Conservation (phyloP, 2,113 vertebrate genomes). For the Pterocles gutturalis region DNA sequence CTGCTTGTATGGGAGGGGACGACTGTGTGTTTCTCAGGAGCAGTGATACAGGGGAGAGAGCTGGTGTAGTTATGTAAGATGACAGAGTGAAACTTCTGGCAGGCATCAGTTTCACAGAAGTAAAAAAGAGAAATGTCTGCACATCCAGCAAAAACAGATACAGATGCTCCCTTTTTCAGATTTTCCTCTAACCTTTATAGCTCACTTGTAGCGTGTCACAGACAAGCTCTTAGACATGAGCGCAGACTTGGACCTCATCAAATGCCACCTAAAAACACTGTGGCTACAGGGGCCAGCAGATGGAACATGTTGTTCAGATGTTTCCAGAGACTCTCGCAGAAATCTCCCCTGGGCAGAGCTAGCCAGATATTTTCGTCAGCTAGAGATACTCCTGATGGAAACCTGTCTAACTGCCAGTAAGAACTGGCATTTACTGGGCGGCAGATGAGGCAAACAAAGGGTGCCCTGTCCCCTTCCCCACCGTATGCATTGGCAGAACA, state of each 20-base stretch:
- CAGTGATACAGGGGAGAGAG: background rate
- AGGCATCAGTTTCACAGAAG: background rate
- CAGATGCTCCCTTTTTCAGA: background rate
- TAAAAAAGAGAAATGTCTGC: background rate
- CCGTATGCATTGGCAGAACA: accelerated
- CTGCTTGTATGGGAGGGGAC: background rate
- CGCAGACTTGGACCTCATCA: background rate
- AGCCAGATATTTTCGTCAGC: background rate
- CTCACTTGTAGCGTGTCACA: background rate
- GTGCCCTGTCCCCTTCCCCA: background rate
- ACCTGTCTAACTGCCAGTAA: background rate
- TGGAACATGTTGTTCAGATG: background rate
- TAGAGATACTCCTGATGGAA: background rate
- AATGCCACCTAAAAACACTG: background rate
- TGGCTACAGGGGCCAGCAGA: background rate
- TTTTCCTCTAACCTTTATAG: background rate
- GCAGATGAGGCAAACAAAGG: background rate
- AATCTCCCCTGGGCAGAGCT: background rate
- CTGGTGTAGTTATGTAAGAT: background rate
- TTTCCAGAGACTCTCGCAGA: background rate
- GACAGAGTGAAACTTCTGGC: background rate
- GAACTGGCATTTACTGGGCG: background rate
- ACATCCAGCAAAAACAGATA: background rate
- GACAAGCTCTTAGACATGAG: background rate
- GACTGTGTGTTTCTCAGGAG: background rate